phyloP scores from a whole-genome alignment of 2,888 invertebrate genomes.

The Cataglyphis livida region DNA sequence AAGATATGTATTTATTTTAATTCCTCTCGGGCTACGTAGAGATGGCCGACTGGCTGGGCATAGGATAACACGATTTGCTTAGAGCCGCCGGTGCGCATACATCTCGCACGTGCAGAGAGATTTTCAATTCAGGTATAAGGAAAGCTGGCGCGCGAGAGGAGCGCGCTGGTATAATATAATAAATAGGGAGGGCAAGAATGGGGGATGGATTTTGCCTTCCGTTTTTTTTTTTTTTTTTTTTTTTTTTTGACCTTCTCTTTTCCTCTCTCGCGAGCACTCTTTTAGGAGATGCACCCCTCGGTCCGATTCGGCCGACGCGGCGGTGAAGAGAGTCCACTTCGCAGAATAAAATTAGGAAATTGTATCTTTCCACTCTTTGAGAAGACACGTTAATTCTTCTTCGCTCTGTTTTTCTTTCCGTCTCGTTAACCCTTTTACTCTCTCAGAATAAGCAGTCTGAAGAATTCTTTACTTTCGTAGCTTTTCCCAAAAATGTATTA shows the following conservation, averaged over 20 bases:
- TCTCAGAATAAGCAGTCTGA: constrained; percentile 68
- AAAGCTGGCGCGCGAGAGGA: constrained; percentile 72
- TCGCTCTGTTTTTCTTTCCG: constrained; percentile 72
- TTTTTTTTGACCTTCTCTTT: constrained; percentile 60
- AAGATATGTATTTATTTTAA: constrained; percentile 85
- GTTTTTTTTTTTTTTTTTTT: neutral
- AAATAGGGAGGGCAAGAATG: constrained; percentile 67
- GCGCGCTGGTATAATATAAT: constrained; percentile 75
- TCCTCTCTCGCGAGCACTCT: constrained; percentile 73
- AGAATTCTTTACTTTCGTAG: constrained; percentile 52
- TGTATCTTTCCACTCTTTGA: constrained; percentile 74
- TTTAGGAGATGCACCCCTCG: constrained; percentile 68
- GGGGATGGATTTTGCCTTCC: constrained; percentile 74
- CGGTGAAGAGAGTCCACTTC: constrained; percentile 71
- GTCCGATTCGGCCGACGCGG: constrained; percentile 56
- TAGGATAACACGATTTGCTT: constrained; percentile 84
- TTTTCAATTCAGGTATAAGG: constrained; percentile 83
- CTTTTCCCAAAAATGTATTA: constrained; percentile 19
- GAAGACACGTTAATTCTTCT: constrained; percentile 72
- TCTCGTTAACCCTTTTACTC: constrained; percentile 75
- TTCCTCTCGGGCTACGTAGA: constrained; percentile 79
- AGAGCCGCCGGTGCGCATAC: constrained; percentile 79
- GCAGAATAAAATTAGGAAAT: constrained; percentile 76
- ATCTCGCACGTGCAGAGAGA: constrained; percentile 78
- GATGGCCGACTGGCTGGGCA: constrained; percentile 78